Evolutionary conservation across 2,888 invertebrate species (phyloP), one percentile per base, ranked within the genome.

Genomic region (Sarcophaga carnaria): DNA sequence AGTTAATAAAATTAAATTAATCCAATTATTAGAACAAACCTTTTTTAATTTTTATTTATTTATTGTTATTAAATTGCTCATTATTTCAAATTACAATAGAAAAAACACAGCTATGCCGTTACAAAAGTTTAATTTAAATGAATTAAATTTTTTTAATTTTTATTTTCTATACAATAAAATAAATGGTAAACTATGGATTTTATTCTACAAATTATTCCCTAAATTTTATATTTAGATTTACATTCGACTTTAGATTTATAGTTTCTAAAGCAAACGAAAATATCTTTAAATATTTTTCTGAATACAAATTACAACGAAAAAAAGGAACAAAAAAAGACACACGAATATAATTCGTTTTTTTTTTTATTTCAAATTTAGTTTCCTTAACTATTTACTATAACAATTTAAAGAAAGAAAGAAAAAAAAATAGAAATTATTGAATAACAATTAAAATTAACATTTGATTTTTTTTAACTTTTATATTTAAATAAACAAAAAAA

Each of bases 381-480:
- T 54, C 12, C 54, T 54, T 54, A 54, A 17, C 54, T 14, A 54
- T 14, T 54, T 17, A 54, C 54, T 54, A 54, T 75, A 75, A 71
- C 47, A 71, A 71, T 25, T 49, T 22, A 25, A 54, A 54, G 17
- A 54, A 14, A 54, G 17, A 12, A 54, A 49, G 12, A 14, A 49
- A 22, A 20, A 20, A 54, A 54, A 54, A 17, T 54, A 14, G 3
- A 54, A 17, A 54, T 54, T 12, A 54, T 54, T 54, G 54, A 37
- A 37, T 37, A 37, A 37, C 37, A 37, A 37, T 10, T 37, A 37
- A 10, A 37, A 37, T 37, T 37, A 37, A 37, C 8, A 37, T 37
- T 10, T 10, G 37, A 37, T 37, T 37, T 37, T 49, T 54, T 54
- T 54, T 54, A 54, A 37, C 10, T 37, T 37, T 10, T 10, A 37